These are phyloP conservation scores for Gallinago media DNA, from an alignment of 2,113 vertebrate species.

Conservation along the genomic window DNA sequence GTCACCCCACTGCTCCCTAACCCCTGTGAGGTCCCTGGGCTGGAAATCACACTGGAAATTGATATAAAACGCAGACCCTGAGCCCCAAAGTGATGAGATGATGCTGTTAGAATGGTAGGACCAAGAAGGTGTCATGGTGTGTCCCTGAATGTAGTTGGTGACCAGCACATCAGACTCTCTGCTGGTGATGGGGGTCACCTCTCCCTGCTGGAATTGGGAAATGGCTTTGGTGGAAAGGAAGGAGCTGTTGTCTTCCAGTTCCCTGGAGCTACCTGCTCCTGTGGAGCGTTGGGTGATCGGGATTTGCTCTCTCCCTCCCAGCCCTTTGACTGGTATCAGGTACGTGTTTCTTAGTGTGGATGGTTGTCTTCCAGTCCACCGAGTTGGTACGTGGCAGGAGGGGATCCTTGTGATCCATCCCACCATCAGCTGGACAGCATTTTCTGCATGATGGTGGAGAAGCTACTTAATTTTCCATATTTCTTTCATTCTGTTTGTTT, in stretches of 20 bases:
- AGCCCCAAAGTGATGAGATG: neutral
- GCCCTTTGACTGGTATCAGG: neutral
- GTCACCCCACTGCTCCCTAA: neutral
- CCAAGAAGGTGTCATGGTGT: rapidly evolving
- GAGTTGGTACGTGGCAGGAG: rapidly evolving
- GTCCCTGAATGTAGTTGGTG: neutral
- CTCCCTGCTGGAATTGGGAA: neutral
- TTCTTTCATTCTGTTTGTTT: neutral
- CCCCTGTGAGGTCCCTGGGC: rapidly evolving
- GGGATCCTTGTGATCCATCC: no score
- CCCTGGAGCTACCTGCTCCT: neutral
- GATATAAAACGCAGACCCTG: neutral
- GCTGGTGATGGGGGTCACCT: no score
- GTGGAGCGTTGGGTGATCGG: neutral
- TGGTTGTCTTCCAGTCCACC: neutral
- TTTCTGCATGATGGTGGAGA: neutral
- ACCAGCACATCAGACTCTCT: neutral
- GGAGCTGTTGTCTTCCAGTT: neutral
- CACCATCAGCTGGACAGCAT: neutral
- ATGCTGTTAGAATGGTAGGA: neutral
- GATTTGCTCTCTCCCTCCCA: neutral
- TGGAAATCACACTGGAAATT: neutral
- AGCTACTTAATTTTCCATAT: neutral
- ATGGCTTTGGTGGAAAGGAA: neutral
- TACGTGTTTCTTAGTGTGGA: rapidly evolving